phyloP scores from a whole-genome alignment of 1,140 invertebrate genomes.

The Drosophila ercepeae region DNA sequence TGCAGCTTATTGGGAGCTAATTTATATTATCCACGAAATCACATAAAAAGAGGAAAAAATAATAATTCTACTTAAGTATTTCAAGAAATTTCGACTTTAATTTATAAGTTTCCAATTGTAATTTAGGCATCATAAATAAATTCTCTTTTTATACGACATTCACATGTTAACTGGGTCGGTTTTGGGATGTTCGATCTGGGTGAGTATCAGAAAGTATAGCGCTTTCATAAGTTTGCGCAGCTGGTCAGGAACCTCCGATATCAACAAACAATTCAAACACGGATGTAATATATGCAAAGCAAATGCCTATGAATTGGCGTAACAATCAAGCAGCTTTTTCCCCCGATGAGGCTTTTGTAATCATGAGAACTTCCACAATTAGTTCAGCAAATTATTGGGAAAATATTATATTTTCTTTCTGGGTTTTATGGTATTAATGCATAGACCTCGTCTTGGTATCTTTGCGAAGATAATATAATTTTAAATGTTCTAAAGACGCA shows the following conservation, averaged over 20 bases:
- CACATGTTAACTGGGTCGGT: not conserved
- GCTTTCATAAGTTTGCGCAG: conserved; percentile 15
- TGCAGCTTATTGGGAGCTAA: conserved; percentile 9
- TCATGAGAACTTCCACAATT: not conserved
- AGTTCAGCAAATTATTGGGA: not conserved
- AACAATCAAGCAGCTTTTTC: conserved; percentile 11
- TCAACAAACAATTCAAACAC: conserved; percentile 36
- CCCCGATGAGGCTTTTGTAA: not conserved
- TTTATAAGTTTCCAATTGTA: conserved; percentile 44
- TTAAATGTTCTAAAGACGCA: conserved; percentile 46
- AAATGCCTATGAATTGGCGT: conserved; percentile 2
- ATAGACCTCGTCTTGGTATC: not conserved
- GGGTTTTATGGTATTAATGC: not conserved
- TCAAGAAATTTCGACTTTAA: conserved; percentile 34
- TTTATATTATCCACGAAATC: conserved; percentile 9
- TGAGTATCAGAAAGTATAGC: not conserved
- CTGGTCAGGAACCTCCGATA: conserved; percentile 7
- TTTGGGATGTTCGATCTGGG: not conserved
- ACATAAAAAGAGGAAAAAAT: conserved; percentile 13
- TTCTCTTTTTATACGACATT: conserved; percentile 19
- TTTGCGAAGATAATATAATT: conserved; percentile 20
- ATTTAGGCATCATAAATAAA: conserved; percentile 40
- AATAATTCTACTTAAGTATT: conserved; percentile 40
- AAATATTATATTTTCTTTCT: not conserved
- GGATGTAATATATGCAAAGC: conserved; percentile 29